phyloP scores from a whole-genome alignment of 2,113 vertebrate genomes.

The Toxostoma redivivum region DNA sequence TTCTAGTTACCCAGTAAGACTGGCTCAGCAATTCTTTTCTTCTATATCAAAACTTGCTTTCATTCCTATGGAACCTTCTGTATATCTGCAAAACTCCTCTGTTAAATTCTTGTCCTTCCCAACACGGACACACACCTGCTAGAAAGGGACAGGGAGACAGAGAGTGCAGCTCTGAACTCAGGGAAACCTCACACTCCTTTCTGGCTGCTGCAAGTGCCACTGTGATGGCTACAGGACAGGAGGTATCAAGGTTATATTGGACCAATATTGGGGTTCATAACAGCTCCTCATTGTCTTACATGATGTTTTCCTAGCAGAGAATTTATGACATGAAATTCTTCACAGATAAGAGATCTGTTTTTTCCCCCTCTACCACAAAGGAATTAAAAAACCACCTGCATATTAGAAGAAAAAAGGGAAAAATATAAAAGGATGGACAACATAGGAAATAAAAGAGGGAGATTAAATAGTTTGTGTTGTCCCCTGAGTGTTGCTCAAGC shows the following conservation, averaged over 20 bases:
- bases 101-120: too few species aligned
- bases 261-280: neutral
- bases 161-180: neutral
- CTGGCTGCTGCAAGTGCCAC: neutral
- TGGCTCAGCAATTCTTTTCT: too few species aligned
- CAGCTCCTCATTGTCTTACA: neutral
- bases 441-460: neutral
- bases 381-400: neutral
- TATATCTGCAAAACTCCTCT: too few species aligned
- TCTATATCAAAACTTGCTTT: too few species aligned
- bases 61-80: too few species aligned
- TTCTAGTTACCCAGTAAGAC: too few species aligned
- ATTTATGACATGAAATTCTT: neutral
- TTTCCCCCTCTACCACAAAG: neutral
- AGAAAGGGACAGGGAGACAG: too few species aligned
- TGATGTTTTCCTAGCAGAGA: neutral
- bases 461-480: neutral
- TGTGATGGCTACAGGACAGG: neutral
- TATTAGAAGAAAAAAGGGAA: neutral
- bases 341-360: neutral
- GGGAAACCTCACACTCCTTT: neutral
- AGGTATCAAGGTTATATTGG: neutral
- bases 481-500: neutral
- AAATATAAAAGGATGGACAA: accelerated
- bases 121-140: too few species aligned